Evolutionary conservation across 1,140 invertebrate species (phyloP).

Genomic region (Chionoecetes opilio): DNA sequence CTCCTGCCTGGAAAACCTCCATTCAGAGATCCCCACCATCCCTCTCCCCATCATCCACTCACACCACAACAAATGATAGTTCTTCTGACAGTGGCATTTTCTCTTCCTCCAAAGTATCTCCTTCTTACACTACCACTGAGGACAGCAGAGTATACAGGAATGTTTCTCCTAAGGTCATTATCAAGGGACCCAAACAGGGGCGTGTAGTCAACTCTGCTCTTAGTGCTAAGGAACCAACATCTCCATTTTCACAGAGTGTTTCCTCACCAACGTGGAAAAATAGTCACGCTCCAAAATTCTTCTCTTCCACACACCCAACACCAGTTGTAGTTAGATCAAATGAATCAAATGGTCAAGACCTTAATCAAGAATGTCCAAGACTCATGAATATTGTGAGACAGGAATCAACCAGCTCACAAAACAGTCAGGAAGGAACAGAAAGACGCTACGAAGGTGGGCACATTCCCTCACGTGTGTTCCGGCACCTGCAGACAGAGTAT

Average conservation of each 20-base stretch:
- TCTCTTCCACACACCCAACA: constrained; percentile 36
- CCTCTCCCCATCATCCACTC: constrained; percentile 61
- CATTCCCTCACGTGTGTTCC: constrained; percentile 94
- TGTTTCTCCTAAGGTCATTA: constrained; percentile 74
- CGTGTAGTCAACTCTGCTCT: constrained; percentile 76
- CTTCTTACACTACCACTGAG: constrained; percentile 74
- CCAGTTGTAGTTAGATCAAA: constrained; percentile 39
- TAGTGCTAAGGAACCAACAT: constrained; percentile 59
- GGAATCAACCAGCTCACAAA: constrained; percentile 63
- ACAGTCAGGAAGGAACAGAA: constrained; percentile 28
- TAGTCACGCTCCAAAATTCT: constrained; percentile 42
- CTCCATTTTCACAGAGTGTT: constrained; percentile 41
- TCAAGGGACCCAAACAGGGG: constrained; percentile 44
- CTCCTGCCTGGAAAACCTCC: constrained; percentile 68
- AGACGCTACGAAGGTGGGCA: constrained; percentile 89
- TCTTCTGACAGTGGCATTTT: constrained; percentile 76
- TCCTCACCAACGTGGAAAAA: constrained; percentile 40
- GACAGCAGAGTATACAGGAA: constrained; percentile 78
- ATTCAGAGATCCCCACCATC: constrained; percentile 63
- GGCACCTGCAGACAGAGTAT: constrained; percentile 88
- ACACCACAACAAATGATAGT: constrained; percentile 65
- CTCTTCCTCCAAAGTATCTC: constrained; percentile 71
- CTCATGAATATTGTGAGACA: constrained; percentile 76
- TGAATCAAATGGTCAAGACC: background rate
- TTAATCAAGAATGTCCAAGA: constrained; percentile 64